Percentiles rank a stretch among this genome's conserved stretches.
Conservation (phyloP, 2,797 vertebrate species). For the Acipenser transmontanus region DNA sequence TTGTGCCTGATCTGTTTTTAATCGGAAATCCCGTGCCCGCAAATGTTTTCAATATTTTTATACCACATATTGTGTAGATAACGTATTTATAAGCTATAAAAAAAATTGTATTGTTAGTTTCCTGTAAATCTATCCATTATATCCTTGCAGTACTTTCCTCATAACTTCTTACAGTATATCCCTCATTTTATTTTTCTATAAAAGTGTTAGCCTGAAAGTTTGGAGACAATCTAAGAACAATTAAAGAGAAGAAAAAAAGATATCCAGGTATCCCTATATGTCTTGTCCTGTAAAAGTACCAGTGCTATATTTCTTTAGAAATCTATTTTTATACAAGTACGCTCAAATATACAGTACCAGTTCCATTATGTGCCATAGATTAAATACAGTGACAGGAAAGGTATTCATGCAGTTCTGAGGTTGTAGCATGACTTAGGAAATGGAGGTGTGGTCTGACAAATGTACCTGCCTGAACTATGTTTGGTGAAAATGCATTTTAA, state of each 20-base stretch:
- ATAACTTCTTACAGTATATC: conserved; percentile 70
- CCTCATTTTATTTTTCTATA: conserved; percentile 71
- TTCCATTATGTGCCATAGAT: conserved; percentile 27
- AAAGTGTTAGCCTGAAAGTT: conserved; percentile 47
- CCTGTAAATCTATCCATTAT: conserved; percentile 75
- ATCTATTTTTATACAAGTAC: conserved; percentile 16
- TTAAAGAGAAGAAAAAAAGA: conserved; percentile 26
- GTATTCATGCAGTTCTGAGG: conserved; percentile 15
- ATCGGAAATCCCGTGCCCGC: conserved; percentile 58
- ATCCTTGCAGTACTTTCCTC: conserved; percentile 79
- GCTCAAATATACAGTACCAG: conserved; percentile 13
- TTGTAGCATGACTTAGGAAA: background rate
- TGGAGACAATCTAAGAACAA: conserved; percentile 57
- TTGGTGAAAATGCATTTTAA: no score
- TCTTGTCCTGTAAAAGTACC: conserved; percentile 15
- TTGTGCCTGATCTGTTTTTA: conserved; percentile 66
- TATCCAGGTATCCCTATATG: conserved; percentile 38
- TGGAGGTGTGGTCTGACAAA: no score
- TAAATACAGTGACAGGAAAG: conserved; percentile 40
- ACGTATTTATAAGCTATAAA: conserved; percentile 85
- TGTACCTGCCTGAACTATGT: no score
- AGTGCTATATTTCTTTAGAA: conserved; percentile 10
- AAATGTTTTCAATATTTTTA: conserved; percentile 78
- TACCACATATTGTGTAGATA: conserved; percentile 80
- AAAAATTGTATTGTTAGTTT: conserved; percentile 60